Base-by-base conservation (phyloP, 2,888 invertebrate species). In the Ormyrus rosae region DNA sequence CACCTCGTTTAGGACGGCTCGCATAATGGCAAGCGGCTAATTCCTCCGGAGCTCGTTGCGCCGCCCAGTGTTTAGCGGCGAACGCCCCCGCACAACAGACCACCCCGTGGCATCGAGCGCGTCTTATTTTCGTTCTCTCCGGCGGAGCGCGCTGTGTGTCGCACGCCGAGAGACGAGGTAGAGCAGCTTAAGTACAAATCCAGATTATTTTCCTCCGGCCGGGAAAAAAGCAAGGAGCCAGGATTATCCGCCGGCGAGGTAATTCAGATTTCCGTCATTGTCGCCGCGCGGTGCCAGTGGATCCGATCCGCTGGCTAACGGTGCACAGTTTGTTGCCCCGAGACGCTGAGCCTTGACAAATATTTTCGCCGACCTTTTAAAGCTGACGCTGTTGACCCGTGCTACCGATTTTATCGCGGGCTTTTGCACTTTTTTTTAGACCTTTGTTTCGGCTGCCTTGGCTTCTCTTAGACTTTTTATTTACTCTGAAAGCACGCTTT, bases 21-120 rank as follows among this genome's bases (percentile, higher is more conserved):
- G 86, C 81, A 83, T 85, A 86, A 86, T 34, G 81, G 84, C 83
- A 74, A 46, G 5, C 13, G 19, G 80, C 85, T 87, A 87, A 88
- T 87, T 86, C 86, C 81, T 19, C 87, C 85, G 88, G 88, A 87
- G 85, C 84, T 81, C 68, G 72, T 19, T 2, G 81, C 70, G 83
- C 81, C 84, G 84, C 85, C 84, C 84, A 80, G 80, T 86, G 85
- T 86, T 88, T 86, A 84, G 82, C 71, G 4, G 34, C 34, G 69
- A 75, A 84, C 80, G 60, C 83, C 81, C 34, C 81, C 83, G 82
- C 75, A 86, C 85, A 87, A 86, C 86, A 87, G 86, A 87, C 85
- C 86, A 84, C 86, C 85, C 85, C 83, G 82, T 83, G 67, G 78
- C 78, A 86, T 85, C 85, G 83, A 82, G 13, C 58, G 46, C 50